Conservation (phyloP, 2,888 invertebrate genomes). For the Ichneumoninae sp. region DNA sequence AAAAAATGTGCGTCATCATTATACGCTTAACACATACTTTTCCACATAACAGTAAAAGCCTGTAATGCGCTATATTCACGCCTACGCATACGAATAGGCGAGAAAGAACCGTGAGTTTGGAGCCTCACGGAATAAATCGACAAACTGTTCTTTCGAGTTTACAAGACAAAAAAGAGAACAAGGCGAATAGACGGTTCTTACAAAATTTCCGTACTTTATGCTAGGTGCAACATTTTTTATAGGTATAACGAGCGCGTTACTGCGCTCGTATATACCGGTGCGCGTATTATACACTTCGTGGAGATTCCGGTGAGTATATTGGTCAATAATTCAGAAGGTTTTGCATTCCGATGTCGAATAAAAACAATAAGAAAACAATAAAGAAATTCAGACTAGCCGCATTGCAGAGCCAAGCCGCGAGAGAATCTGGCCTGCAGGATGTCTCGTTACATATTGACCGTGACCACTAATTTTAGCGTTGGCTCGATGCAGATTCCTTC, state of each 20-base stretch:
- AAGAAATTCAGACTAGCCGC: neutral
- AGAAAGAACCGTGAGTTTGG: neutral
- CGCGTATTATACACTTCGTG: neutral
- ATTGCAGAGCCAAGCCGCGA: slow-evolving; percentile 24
- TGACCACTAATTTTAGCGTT: slow-evolving; percentile 67
- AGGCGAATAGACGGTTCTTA: neutral
- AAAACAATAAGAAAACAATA: slow-evolving; percentile 9
- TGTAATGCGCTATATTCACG: slow-evolving; percentile 43
- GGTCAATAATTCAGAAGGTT: slow-evolving; percentile 23
- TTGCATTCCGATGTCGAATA: slow-evolving; percentile 20
- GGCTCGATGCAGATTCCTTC: slow-evolving; percentile 52
- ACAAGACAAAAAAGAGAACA: neutral
- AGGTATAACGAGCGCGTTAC: slow-evolving; percentile 1
- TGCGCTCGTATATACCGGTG: neutral
- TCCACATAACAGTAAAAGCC: slow-evolving; percentile 62
- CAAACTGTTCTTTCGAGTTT: slow-evolving; percentile 13
- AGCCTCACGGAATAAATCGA: neutral
- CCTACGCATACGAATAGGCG: slow-evolving; percentile 44
- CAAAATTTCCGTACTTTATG: slow-evolving; percentile 9
- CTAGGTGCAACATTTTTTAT: neutral
- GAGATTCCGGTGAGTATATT: neutral
- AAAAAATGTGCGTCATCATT: slow-evolving; percentile 45
- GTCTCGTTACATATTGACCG: slow-evolving; percentile 62
- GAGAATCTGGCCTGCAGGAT: slow-evolving; percentile 31
- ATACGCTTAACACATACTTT: slow-evolving; percentile 53